Evolutionary conservation across 2,888 invertebrate species (phyloP).

Genomic region (Pandemis cinnamomeana): DNA sequence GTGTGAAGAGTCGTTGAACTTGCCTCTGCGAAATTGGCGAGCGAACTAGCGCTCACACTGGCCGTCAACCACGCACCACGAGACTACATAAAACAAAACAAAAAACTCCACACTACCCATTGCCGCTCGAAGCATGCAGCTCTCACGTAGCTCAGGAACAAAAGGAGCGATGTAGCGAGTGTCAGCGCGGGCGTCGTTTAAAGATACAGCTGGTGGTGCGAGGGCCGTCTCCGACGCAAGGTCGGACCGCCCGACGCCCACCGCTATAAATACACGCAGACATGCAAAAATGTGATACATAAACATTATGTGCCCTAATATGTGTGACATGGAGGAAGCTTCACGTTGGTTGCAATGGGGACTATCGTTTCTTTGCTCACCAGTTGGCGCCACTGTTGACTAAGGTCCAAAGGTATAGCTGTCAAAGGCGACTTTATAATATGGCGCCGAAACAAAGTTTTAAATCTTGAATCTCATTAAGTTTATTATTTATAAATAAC

Average conservation of each 20-base stretch:
- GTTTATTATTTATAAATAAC: no score
- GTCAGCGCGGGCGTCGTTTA: conserved; percentile 30
- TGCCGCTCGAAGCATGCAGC: conserved; percentile 39
- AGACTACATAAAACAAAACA: conserved; percentile 15
- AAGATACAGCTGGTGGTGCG: conserved; percentile 53
- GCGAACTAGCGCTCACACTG: conserved; percentile 67
- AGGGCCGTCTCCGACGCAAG: conserved; percentile 75
- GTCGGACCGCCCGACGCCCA: conserved; percentile 75
- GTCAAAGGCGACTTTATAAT: no score
- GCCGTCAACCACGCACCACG: conserved; percentile 56
- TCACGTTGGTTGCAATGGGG: conserved; percentile 5
- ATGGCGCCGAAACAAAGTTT: no score
- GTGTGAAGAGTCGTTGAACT: conserved; percentile 77
- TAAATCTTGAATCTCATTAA: no score
- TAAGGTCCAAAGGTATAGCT: no score
- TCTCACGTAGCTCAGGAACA: no score
- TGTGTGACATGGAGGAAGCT: conserved; percentile 49
- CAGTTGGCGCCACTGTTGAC: no score
- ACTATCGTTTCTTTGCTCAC: no score
- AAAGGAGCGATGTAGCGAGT: conserved; percentile 1
- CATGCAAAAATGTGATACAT: conserved; percentile 79
- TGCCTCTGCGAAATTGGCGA: conserved; percentile 81
- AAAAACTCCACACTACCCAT: conserved; percentile 47
- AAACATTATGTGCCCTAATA: conserved; percentile 71
- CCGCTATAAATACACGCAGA: conserved; percentile 80